Conservation (phyloP, 2,797 vertebrate species). For the Rhincodon typus region DNA sequence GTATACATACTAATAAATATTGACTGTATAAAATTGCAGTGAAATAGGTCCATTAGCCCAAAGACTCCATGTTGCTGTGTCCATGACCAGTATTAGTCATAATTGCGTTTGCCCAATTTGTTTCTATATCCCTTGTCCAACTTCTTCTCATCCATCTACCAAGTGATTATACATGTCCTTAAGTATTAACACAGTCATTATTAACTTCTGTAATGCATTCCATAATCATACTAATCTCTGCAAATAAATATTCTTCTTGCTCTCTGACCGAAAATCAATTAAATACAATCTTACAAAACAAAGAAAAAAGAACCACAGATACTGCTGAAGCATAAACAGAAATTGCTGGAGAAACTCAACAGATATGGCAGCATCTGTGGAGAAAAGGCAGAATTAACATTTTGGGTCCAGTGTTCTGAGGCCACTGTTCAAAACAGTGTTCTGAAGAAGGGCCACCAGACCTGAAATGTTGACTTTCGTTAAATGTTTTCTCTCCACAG, state of each 20-base stretch:
- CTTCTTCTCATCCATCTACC: background rate
- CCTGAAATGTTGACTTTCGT: too few relatives aligned
- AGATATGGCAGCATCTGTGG: too few relatives aligned
- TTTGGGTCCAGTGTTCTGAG: too few relatives aligned
- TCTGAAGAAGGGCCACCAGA: too few relatives aligned
- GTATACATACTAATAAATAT: background rate
- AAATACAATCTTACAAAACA: too few relatives aligned
- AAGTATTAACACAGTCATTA: background rate
- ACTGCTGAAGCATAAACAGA: too few relatives aligned
- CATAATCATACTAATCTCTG: background rate
- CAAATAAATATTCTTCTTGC: background rate
- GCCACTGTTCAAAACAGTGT: too few relatives aligned
- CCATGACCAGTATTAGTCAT: background rate
- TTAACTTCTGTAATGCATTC: background rate
- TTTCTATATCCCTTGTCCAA: background rate
- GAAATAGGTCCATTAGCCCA: background rate
- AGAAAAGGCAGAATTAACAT: too few relatives aligned
- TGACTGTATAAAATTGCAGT: background rate
- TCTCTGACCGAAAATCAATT: too few relatives aligned
- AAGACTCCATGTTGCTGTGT: background rate
- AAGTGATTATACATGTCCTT: background rate
- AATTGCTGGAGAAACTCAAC: too few relatives aligned
- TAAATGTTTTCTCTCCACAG: too few relatives aligned
- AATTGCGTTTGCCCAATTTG: background rate
- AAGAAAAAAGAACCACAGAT: too few relatives aligned